Evolutionary conservation across 2,113 vertebrate species (phyloP), one percentile per base, ranked within the genome.

Genomic region (Cricetomys ansorgei): DNA sequence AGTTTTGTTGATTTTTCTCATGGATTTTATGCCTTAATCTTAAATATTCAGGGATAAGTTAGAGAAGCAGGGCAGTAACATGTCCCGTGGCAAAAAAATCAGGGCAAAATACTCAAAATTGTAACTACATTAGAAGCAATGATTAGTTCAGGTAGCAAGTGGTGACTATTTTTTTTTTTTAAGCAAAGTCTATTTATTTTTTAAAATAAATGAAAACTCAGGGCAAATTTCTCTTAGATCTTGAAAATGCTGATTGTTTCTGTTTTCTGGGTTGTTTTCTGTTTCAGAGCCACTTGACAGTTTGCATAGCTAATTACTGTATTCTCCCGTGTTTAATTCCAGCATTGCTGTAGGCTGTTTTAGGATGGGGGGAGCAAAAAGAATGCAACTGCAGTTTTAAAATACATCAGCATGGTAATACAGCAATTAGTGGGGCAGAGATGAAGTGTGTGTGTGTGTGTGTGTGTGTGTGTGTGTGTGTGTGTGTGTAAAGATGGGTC

Each of bases 231-330:
- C 91, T 94, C 9, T 64, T 97, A 90, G 92, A 64, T 48, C 95
- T 76, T 23, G 48, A 97, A 97, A 97, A 5, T 93, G 94, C 96
- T 94, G 95, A 94, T 95, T 53, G 29, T 95, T 95, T 88, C 27
- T 91, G 43, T 81, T 97, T 97, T 95, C 64, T 1, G 34, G 21
- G 45, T 96, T 96, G 87, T 95, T 94, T 96, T 96, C 89, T 88
- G 77, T 77, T 96, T 91, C 92, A 92, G 72, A 95, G 77, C 34
- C 89, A 94, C 90, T 97, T 96, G 96, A 45, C 93, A 95, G 97
- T 98, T 98, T 98, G 89, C 97, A 87, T 95, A 75, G 96, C 92
- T 94, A 98, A 98, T 75, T 97, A 95, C 73, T 96, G 76, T 95
- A 91, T 95, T 97, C 89, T 87, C 94, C 3, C 87, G 97, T 92